Base-by-base conservation (phyloP, 2,113 vertebrate genomes). In the Hassar affinis region DNA sequence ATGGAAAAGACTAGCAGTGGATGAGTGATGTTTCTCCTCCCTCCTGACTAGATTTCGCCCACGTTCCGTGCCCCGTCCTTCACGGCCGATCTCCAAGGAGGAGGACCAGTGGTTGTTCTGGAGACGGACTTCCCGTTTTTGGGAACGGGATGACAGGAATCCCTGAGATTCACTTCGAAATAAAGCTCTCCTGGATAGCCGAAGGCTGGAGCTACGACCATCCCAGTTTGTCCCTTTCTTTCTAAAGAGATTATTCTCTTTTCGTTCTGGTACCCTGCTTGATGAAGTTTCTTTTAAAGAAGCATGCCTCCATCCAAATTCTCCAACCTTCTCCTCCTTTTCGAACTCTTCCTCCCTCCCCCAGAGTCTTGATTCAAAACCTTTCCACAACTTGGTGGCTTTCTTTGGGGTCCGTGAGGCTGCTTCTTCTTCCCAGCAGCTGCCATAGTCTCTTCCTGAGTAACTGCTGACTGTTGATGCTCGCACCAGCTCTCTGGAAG, bases 141-240 rank as follows among this genome's bases (percentile, higher is more conserved):
- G 56, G 77, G 89, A 86, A 66, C 69, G 87, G 51, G 92, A 90
- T 54, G 92, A 91, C 72, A 95, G 89, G 83, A 94, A 83, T 51
- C 93, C 93, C 87, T 95, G 93, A 72, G 93, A 94, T 86, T 94
- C 94, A 0, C 93, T 94, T 80, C 94, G 93, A 84, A 93, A 94
- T 68, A 94, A 89, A 47, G 89, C 89, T 85, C 93, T 88, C 52
- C 94, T 92, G 18, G 93, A 92, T 25, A 93, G 88, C 69, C 90
- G 91, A 45, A 93, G 86, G 56, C 93, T 92, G 79, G 93, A 92
- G 81, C 92, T 92, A 5, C 90, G 88, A 79, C 89, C 90, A 78
- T 93, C 93, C 78, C 90, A 92, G 1, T 91, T 91, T 64, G 90
- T 92, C 6, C 88, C 92, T 33, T 72, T 92, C 64, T 88, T 91